Base-by-base conservation (phyloP, 1,140 invertebrate species). In the Drosophila nebulosa region DNA sequence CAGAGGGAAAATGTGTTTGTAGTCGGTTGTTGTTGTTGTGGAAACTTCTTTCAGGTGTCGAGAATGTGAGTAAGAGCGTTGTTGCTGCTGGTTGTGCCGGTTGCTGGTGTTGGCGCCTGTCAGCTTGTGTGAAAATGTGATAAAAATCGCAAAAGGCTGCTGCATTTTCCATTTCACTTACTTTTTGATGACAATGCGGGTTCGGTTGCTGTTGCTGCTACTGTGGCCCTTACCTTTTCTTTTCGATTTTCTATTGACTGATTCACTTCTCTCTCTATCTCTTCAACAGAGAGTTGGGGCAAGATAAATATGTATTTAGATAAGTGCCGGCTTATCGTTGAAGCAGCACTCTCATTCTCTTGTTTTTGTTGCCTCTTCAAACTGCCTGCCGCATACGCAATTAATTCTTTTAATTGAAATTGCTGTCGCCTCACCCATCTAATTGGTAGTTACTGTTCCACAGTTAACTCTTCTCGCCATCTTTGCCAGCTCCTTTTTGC, bases 391-490 rank as follows among this genome's bases (percentile, higher is more conserved):
- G 80, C 78, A 84, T 74, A 85, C 80, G 77, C 80, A 85, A 85
- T 85, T 85, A 85, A 85, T 85, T 85, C 81, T 60, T 79, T 85
- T 85, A 85, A 85, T 86, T 85, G 81, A 86, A 85, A 85, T 81
- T 85, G 81, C 81, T 70, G 68, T 79, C 80, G 72, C 78, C 71
- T 74, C 22, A 85, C 58, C 83, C 80, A 85, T 70, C 81, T 86
- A 85, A 85, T 85, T 85, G 80, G 80, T 85, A 86, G 80, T 85
- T 81, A 77, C 74, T 73, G 61, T 74, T 61, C 63, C 72, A 76
- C 74, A 58, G 66, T 73, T 69, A 57, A 66, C 36, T 46, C 39
- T 46, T 46, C 9, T 46, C 9, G 39, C 16, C 39, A 42, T 18
- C 60, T 27, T 59, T 51, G 32, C 59, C 59, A 32, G 55, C 10